These are phyloP conservation scores for Papilio polyxenes DNA, from an alignment of 1,140 invertebrate genomes.

Conservation along the genomic window DNA sequence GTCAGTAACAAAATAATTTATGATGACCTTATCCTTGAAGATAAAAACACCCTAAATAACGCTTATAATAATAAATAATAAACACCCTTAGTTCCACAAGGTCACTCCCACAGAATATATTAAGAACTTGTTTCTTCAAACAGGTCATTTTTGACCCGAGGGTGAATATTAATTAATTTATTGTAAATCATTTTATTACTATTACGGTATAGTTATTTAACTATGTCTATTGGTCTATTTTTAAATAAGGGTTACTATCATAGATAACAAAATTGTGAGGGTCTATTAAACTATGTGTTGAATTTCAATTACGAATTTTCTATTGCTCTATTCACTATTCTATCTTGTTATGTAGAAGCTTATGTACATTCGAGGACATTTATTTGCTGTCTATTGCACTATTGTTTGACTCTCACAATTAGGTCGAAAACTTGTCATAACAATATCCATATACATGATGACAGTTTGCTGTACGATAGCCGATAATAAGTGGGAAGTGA, in stretches of 20 bases:
- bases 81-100: conserved; percentile 2
- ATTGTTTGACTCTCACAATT: too few species aligned
- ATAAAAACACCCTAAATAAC: conserved; percentile 7
- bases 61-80: background rate
- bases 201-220: background rate
- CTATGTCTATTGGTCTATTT: conserved; percentile 28
- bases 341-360: background rate
- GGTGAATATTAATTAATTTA: conserved; percentile 9
- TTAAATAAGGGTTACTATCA: conserved; percentile 9
- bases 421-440: too few species aligned
- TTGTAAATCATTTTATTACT: background rate
- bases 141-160: conserved; percentile 14
- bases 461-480: too few species aligned
- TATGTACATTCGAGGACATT: background rate
- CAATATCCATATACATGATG: too few species aligned
- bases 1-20: conserved; percentile 21
- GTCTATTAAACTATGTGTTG: background rate
- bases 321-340: background rate
- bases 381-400: background rate
- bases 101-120: conserved; percentile 23
- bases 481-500: background rate
- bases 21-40: conserved; percentile 31
- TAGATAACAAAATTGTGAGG: background rate
- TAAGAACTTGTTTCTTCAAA: conserved; percentile 22
- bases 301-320: background rate